A percentile compares a stretch with the other conserved stretches of the same genome.
phyloP scores from a whole-genome alignment of 2,888 invertebrate genomes.

The Habrosyne pyritoides region DNA sequence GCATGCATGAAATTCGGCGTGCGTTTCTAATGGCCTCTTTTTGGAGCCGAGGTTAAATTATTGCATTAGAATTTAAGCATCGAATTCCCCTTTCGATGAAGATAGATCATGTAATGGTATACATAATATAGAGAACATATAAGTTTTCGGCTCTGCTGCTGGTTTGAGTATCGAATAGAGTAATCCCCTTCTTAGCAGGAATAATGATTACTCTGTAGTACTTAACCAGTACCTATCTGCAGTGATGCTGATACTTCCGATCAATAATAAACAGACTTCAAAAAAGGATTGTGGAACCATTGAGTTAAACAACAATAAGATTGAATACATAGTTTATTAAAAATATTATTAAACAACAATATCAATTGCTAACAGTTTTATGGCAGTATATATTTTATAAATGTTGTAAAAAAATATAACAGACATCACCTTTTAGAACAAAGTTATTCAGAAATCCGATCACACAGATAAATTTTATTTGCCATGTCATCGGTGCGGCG shows the following conservation, averaged over 20 bases:
- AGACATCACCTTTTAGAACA: background rate
- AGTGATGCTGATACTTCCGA: too few relatives aligned
- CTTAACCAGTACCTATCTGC: too few relatives aligned
- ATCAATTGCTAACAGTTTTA: slow-evolving; percentile 34
- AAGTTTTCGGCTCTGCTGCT: too few relatives aligned
- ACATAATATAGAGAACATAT: too few relatives aligned
- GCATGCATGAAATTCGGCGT: slow-evolving; percentile 64
- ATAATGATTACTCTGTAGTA: too few relatives aligned
- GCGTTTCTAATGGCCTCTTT: slow-evolving; percentile 21
- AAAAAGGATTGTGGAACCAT: too few relatives aligned
- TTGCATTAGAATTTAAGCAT: too few relatives aligned
- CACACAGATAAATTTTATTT: background rate
- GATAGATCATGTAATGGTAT: too few relatives aligned
- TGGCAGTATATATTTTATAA: slow-evolving; percentile 32
- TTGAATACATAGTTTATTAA: slow-evolving; percentile 46
- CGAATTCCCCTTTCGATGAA: too few relatives aligned
- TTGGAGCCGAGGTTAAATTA: slow-evolving; percentile 14
- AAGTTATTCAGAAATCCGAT: background rate
- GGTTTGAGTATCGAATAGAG: too few relatives aligned
- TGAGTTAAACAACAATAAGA: slow-evolving; percentile 24
- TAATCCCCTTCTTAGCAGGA: too few relatives aligned
- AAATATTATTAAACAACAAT: slow-evolving; percentile 43
- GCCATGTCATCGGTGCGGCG: background rate
- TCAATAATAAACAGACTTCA: too few relatives aligned
- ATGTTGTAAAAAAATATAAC: slow-evolving; percentile 10